Conservation (phyloP, 2,888 invertebrate species). For the Enchytraeus crypticus region DNA sequence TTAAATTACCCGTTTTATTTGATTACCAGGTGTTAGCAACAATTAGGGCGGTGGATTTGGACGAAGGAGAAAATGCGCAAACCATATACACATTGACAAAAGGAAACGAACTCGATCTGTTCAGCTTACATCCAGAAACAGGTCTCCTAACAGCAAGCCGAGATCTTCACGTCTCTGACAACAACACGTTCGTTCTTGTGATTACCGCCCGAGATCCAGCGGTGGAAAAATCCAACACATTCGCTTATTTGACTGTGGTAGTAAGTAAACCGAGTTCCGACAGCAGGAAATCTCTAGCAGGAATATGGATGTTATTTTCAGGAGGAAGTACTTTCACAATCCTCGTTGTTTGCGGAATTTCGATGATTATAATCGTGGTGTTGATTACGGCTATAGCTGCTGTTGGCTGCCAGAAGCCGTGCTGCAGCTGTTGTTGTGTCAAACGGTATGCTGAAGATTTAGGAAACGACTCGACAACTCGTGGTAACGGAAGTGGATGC, state of each 20-base stretch:
- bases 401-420: background rate
- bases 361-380: background rate
- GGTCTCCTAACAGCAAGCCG: background rate
- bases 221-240: background rate
- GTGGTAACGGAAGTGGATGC: background rate
- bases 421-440: no score
- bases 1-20: no score
- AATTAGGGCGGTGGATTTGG: no score
- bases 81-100: conserved; percentile 3
- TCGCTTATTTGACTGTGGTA: background rate
- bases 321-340: background rate
- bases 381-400: background rate
- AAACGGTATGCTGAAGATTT: no score
- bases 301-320: background rate
- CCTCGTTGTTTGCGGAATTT: background rate
- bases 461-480: no score
- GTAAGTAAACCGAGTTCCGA: background rate
- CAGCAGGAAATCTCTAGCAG: background rate
- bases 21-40: no score
- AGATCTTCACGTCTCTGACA: background rate
- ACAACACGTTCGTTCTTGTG: background rate
- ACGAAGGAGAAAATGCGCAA: conserved; percentile 47
- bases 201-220: background rate
- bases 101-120: background rate
- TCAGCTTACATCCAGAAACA: background rate